A percentile compares a stretch with the other conserved stretches of the same genome.
Evolutionary conservation across 53 echinoderm and acorn worm genomes (phyloP).

Genomic region (Astropecten irregularis): DNA sequence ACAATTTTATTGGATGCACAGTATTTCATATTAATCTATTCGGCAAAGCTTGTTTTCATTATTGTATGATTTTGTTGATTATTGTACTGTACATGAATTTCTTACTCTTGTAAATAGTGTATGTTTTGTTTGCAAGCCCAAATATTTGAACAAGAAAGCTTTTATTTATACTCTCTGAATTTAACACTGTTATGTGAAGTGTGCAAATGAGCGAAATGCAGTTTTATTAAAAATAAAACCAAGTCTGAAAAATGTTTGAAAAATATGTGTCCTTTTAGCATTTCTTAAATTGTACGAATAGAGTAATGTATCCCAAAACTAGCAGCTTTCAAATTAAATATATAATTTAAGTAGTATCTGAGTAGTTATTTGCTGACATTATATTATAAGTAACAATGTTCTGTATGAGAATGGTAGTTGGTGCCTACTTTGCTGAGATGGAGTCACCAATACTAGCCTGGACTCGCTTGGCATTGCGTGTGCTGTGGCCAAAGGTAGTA

Average conservation of each 20-base stretch:
- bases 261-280: too few species aligned
- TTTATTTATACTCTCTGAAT: conserved; percentile 37
- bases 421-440: conserved; percentile 13
- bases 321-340: too few species aligned
- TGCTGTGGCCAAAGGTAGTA: conserved; percentile 93
- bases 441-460: conserved; percentile 1
- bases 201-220: conserved; percentile 28
- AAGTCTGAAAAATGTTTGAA: too few species aligned
- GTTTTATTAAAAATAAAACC: conserved; percentile 13
- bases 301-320: too few species aligned
- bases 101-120: not conserved
- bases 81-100: conserved; percentile 2
- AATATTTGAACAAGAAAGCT: conserved; percentile 19
- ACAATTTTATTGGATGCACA: conserved; percentile 31
- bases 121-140: conserved; percentile 9
- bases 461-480: conserved; percentile 79
- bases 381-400: too few species aligned
- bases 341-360: too few species aligned
- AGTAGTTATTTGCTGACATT: too few species aligned
- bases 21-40: conserved; percentile 6
- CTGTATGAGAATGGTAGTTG: too few species aligned
- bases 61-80: not conserved
- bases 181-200: conserved; percentile 22
- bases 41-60: not conserved
- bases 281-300: too few species aligned